Evolutionary conservation across 1,140 invertebrate genomes (phyloP).

Genomic region (Listronotus bonariensis): DNA sequence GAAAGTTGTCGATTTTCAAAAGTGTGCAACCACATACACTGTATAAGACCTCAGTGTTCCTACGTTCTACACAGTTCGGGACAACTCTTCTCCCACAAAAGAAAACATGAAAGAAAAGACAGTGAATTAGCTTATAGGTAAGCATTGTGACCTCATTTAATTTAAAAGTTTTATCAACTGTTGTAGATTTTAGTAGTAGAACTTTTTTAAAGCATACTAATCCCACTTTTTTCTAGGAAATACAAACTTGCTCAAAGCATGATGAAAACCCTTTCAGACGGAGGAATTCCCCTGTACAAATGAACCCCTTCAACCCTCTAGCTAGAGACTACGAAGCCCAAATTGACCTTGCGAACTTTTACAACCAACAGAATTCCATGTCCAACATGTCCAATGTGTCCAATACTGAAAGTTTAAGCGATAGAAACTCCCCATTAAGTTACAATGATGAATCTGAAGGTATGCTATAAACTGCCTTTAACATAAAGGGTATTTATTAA

Average conservation of each 20-base stretch:
- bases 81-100: slow-evolving; percentile 96
- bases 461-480: background rate
- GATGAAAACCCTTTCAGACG: slow-evolving; percentile 54
- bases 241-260: slow-evolving; percentile 64
- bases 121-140: slow-evolving; percentile 76
- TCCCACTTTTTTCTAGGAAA: slow-evolving; percentile 59
- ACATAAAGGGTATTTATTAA: no score
- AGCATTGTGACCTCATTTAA: background rate
- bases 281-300: slow-evolving; percentile 27
- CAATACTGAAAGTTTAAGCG: slow-evolving; percentile 53
- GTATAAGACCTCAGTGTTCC: slow-evolving; percentile 91
- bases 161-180: no score
- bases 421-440: slow-evolving; percentile 52
- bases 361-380: slow-evolving; percentile 44
- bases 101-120: slow-evolving; percentile 94
- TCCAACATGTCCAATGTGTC: slow-evolving; percentile 48
- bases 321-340: slow-evolving; percentile 47
- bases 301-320: slow-evolving; percentile 28
- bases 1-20: slow-evolving; percentile 90
- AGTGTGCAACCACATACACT: slow-evolving; percentile 98
- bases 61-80: slow-evolving; percentile 96
- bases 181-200: no score
- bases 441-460: slow-evolving; percentile 50
- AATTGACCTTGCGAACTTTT: slow-evolving; percentile 47
- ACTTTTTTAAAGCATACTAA: background rate